These are phyloP conservation scores for Pyxicephalus adspersus DNA, from an alignment of 2,113 vertebrate species.

Conservation along the genomic window DNA sequence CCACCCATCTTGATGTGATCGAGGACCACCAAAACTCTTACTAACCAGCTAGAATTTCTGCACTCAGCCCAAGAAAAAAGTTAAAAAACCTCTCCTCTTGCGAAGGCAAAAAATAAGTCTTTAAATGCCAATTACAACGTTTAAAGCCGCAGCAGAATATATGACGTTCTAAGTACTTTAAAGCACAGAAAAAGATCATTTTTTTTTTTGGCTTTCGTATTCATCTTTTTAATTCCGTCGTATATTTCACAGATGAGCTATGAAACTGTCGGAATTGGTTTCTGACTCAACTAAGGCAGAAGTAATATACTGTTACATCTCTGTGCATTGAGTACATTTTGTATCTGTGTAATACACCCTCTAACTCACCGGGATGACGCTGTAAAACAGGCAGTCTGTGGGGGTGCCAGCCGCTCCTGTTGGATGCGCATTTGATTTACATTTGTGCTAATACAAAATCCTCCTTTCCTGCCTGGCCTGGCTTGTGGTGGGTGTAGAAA, in stretches of 20 bases:
- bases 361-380: constrained; percentile 53
- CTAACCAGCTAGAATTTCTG: not conserved
- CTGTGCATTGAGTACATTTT: constrained; percentile 50
- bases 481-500: not conserved
- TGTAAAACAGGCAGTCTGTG: constrained; percentile 42
- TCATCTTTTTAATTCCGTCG: constrained; percentile 54
- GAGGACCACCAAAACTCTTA: no score
- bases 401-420: constrained; percentile 13
- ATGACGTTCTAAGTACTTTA: constrained; percentile 34
- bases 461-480: not conserved
- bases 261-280: constrained; percentile 56
- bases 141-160: not conserved
- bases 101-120: not conserved
- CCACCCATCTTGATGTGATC: no score
- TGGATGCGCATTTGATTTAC: constrained; percentile 32
- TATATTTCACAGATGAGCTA: constrained; percentile 46
- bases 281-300: constrained; percentile 53
- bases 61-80: not conserved
- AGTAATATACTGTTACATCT: constrained; percentile 53
- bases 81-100: not conserved
- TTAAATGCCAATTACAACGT: constrained; percentile 25
- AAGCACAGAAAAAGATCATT: constrained; percentile 15
- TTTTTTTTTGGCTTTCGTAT: constrained; percentile 44
- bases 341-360: constrained; percentile 49
- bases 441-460: not conserved